A percentile compares a stretch with the other conserved stretches of the same genome.
Evolutionary conservation across 2,113 vertebrate genomes (phyloP).

Genomic region (Percopsis transmontana): DNA sequence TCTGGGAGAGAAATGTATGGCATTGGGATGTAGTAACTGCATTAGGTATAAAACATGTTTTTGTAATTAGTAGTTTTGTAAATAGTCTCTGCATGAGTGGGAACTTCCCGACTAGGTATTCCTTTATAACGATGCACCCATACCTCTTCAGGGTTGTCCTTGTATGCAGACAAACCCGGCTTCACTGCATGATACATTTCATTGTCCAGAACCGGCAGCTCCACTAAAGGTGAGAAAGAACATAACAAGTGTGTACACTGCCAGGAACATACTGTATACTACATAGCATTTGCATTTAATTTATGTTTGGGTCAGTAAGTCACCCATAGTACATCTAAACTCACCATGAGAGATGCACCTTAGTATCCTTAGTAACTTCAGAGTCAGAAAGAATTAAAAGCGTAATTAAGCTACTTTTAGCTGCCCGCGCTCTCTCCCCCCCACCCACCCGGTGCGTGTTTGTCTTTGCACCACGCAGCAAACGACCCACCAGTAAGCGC

Average conservation of each 20-base stretch:
- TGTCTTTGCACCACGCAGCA: conserved; percentile 59
- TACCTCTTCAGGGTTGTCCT: conserved; percentile 90
- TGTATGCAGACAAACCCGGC: conserved; percentile 94
- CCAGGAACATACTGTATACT: background rate
- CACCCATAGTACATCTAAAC: background rate
- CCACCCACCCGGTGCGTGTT: conserved; percentile 39
- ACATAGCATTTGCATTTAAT: background rate
- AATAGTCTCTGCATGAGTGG: conserved; percentile 39
- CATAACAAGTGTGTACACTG: background rate
- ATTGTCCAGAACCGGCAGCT: conserved; percentile 88
- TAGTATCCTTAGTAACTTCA: conserved; percentile 2
- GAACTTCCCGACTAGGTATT: conserved; percentile 41
- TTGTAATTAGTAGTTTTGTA: conserved; percentile 49
- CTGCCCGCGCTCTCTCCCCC: conserved; percentile 22
- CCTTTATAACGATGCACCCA: conserved; percentile 48
- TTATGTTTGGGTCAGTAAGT: background rate
- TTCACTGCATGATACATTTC: conserved; percentile 97
- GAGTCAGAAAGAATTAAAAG: conserved; percentile 59
- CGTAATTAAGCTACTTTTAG: conserved; percentile 54
- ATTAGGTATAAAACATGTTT: conserved; percentile 35
- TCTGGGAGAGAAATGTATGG: conserved; percentile 1
- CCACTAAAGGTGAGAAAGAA: conserved; percentile 66
- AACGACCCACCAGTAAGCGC: conserved; percentile 62
- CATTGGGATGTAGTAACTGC: conserved; percentile 26
- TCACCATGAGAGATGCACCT: background rate